phyloP scores from a whole-genome alignment of 2,113 vertebrate genomes.

The Rhodinocichla rosea region DNA sequence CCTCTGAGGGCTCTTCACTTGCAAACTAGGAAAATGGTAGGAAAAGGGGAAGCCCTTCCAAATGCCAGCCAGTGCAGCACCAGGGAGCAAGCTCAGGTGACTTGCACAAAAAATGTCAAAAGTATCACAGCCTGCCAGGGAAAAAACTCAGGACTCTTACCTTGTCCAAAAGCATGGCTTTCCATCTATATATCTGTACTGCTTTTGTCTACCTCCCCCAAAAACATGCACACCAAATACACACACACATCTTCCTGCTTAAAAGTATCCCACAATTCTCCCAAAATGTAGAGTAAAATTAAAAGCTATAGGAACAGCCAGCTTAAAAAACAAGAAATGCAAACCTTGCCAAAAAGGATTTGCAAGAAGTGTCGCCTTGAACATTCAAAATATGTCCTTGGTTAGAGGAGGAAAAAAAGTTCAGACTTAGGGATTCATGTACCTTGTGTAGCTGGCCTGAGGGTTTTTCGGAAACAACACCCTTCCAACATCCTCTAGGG shows the following conservation, averaged over 20 bases:
- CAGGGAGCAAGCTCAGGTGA: background rate
- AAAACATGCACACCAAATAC: background rate
- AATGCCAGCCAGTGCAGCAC: background rate
- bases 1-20: background rate
- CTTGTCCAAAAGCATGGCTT: background rate
- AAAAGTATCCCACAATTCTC: background rate
- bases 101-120: background rate
- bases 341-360: background rate
- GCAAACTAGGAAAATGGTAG: background rate
- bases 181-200: background rate
- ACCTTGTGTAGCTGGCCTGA: constrained; percentile 80
- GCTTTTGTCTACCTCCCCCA: background rate
- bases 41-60: background rate
- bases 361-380: background rate
- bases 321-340: background rate
- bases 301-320: background rate
- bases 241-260: background rate
- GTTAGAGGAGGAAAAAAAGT: background rate
- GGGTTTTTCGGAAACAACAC: constrained; percentile 80
- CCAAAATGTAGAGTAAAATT: background rate
- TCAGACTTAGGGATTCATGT: background rate
- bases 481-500: constrained; percentile 87
- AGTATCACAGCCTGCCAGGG: background rate
- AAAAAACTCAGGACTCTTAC: background rate
- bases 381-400: background rate